Evolutionary conservation across 2,797 vertebrate genomes (phyloP), one percentile per base, ranked within the genome.

Genomic region (Gephyroberyx darwinii): DNA sequence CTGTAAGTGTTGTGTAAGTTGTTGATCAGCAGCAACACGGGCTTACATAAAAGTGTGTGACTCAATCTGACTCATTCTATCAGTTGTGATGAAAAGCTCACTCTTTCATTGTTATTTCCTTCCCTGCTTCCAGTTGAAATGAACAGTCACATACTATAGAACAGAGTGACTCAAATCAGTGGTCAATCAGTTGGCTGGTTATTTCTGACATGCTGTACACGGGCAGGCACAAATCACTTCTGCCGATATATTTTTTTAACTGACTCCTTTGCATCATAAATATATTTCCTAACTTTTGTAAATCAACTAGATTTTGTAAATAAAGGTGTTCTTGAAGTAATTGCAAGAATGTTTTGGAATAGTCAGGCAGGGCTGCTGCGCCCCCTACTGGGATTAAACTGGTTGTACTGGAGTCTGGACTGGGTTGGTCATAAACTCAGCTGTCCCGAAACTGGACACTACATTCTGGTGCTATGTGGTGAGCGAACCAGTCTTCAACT

Each of bases 321-420:
- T 65, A 70, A 41, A 50, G 10, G 7, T 2, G 7, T 75, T 82
- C 85, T 69, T n/a, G 14, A 47, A 63, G 51, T 51, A 75, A 75
- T 47, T 31, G 20, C 26, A 17, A 50, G 65, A 76, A 65, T 58
- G 31, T 74, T 85, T 17, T 68, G 51, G 66, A 79, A 59, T 17
- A 71, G 43, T 26, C 77, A 71, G 43, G 43, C 81, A 85, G 80
- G 74, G 71, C 73, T 85, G 81, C 85, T 87, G 80, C 89, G 87
- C 91, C 90, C 89, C 84, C 92, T 92, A 89, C 88, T 92, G 90
- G 91, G 89, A 89, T 76, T 52, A 53, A 77, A 91, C 90, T 90
- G 86, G 88, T 89, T 81, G 13, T 68, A 90, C 88, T 92, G 89
- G 90, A 78, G 51, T 72, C 41, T 78, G 75, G 73, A 89, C 90